Conservation (phyloP, 2,797 vertebrate species). For the Gymnothorax reevesii region DNA sequence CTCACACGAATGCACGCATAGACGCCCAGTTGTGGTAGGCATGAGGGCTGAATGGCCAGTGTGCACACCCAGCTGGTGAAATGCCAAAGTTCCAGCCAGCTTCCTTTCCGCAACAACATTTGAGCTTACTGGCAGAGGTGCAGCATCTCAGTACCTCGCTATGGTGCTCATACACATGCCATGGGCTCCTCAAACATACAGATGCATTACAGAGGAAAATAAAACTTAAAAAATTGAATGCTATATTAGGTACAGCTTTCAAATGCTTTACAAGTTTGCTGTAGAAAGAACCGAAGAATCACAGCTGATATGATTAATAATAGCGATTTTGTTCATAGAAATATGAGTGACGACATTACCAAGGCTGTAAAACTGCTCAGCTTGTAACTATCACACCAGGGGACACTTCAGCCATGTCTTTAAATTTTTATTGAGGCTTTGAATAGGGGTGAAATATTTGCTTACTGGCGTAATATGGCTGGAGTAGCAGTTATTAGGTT, state of each 20-base stretch:
- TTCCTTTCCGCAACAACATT: conserved; percentile 75
- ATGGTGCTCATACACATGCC: background rate
- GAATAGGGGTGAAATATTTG: background rate
- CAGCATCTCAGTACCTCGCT: background rate
- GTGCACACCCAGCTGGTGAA: conserved; percentile 63
- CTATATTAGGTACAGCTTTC: background rate
- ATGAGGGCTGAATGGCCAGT: conserved; percentile 69
- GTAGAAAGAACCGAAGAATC: background rate
- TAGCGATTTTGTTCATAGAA: background rate
- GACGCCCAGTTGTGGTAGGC: conserved; percentile 46
- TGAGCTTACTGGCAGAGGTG: conserved; percentile 50
- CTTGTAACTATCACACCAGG: background rate
- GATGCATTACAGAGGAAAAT: background rate
- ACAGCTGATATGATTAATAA: background rate
- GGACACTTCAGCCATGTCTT: background rate
- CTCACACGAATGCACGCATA: background rate
- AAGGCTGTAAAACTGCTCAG: conserved; percentile 9
- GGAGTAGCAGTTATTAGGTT: background rate
- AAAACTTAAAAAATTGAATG: background rate
- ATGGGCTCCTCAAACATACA: background rate
- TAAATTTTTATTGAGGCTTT: background rate
- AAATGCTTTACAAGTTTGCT: background rate
- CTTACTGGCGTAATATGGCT: background rate
- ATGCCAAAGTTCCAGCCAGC: conserved; percentile 59
- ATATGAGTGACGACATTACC: conserved; percentile 11